Evolutionary conservation across 2,888 invertebrate genomes (phyloP).

Genomic region (Selenia dentaria): DNA sequence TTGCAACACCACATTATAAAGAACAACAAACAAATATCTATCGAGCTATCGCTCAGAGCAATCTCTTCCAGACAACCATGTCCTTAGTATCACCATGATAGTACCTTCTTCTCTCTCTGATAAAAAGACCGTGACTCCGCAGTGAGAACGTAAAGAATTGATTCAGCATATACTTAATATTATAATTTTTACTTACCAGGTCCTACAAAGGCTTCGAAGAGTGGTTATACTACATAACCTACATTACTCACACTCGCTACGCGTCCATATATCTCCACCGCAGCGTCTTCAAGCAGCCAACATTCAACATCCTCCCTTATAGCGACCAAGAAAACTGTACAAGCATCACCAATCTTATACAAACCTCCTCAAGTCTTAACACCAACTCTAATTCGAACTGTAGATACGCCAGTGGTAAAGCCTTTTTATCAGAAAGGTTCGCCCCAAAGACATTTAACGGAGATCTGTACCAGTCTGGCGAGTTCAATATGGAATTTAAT

Average conservation of each 20-base stretch:
- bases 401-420: conserved; percentile 88
- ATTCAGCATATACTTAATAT: too few relatives aligned
- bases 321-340: conserved; percentile 83
- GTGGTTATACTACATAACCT: conserved; percentile 92
- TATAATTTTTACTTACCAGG: too few relatives aligned
- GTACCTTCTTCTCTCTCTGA: too few relatives aligned
- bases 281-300: conserved; percentile 86
- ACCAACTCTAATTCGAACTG: conserved; percentile 85
- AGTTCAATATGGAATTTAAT: conserved; percentile 90
- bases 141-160: too few relatives aligned
- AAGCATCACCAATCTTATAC: conserved; percentile 78
- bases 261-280: conserved; percentile 90
- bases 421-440: conserved; percentile 89
- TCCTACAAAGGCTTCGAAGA: conserved; percentile 91
- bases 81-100: too few relatives aligned
- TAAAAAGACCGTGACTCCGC: too few relatives aligned
- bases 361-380: conserved; percentile 77
- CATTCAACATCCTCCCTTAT: conserved; percentile 82
- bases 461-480: conserved; percentile 83
- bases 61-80: too few relatives aligned
- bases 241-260: conserved; percentile 91
- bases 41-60: too few relatives aligned
- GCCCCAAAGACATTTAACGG: conserved; percentile 81
- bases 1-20: too few relatives aligned
- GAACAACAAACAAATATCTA: too few relatives aligned